These are phyloP conservation scores for Eufriesea mexicana DNA, from an alignment of 1,140 invertebrate species.

Conservation along the genomic window DNA sequence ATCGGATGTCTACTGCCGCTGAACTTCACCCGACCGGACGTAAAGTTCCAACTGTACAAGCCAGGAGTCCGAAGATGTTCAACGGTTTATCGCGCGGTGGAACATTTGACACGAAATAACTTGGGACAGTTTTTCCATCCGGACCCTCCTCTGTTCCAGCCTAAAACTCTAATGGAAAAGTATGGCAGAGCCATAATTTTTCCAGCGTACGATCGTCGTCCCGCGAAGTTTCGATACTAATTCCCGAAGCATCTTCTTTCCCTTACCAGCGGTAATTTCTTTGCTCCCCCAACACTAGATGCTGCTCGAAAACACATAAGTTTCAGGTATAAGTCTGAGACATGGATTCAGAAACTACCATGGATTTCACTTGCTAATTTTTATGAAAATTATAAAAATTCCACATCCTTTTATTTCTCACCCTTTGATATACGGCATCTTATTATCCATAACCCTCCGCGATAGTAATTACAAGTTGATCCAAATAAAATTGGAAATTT, in stretches of 20 bases:
- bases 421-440: no score
- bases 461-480: no score
- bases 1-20: slow-evolving; percentile 31
- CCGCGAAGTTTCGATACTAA: not conserved
- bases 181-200: not conserved
- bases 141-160: not conserved
- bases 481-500: no score
- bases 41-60: slow-evolving; percentile 22
- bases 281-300: no score
- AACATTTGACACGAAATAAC: slow-evolving; percentile 31
- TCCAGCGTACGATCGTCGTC: not conserved
- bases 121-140: slow-evolving; percentile 14
- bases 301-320: no score
- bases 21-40: slow-evolving; percentile 40
- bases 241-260: not conserved
- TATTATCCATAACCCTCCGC: no score
- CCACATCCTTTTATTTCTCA: no score
- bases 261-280: no score
- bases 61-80: slow-evolving; percentile 19
- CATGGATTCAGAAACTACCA: no score
- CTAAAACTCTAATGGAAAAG: slow-evolving; percentile 40
- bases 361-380: no score
- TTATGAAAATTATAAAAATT: no score
- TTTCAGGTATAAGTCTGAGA: no score
- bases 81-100: slow-evolving; percentile 11